Base-by-base conservation (phyloP, 1,140 invertebrate species). In the Hormaphis cornu region DNA sequence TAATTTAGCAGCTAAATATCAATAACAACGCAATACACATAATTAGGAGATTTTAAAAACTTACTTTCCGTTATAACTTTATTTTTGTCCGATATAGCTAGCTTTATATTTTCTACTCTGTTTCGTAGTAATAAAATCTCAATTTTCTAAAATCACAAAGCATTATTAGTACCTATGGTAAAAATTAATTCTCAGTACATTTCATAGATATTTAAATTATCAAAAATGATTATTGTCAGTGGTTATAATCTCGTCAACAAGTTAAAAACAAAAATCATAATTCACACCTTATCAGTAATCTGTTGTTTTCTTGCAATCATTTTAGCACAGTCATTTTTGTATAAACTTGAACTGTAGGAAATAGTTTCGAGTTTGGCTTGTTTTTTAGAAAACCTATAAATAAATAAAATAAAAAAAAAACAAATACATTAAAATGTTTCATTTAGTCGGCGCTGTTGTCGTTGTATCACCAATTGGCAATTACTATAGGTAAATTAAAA, bases 71-170 rank as follows among this genome's bases (percentile, higher is more conserved):
- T 78, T 74, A 86, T 81, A 73, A 79, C 85, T 72, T 82, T 81
- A 72, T 80, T 81, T 72, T 84, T 84, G 74, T 87, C 84, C 71
- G 83, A 82, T 42, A 88, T 81, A 2, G 87, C 77, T 52, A 84
- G 76, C 71, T 83, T 81, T 8, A 88, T 75, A 24, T 87, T 76
- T 72, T 81, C 81, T 40, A 87, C 77, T 74, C 83, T 82, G 75
- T 88, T 85, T 75, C 82, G 82, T 69, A 80, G 83, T 71, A 80
- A 80, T 74, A 84, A 83, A 69, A 86, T 84, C 78, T 88, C 84
- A 75, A 81, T 81, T 66, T 48, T 48, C 59, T 66, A 50, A 35
- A 66, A 46, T n/a, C 7, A 7, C 12, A 46, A 46, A 46, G 4
- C 16, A 46, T 5, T 46, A 4, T n/a, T 12, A 16, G 12, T n/a